Evolutionary conservation across 2,888 invertebrate species (phyloP), one percentile per base, ranked within the genome.

Genomic region (Pachycephus smyrnensis): DNA sequence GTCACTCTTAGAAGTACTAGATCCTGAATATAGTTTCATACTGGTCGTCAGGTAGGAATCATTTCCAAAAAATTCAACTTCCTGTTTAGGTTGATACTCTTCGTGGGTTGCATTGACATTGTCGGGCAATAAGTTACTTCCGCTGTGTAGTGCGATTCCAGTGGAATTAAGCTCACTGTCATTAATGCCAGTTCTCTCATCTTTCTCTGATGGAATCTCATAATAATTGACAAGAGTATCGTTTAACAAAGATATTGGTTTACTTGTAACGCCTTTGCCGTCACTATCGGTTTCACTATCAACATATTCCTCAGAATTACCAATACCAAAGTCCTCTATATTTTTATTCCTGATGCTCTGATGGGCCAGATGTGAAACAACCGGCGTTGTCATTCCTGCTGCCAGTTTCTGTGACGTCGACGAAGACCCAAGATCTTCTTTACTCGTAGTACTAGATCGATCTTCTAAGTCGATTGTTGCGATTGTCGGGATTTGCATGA

Each of bases 221-320:
- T 78, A 80, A 73, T 86, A 83, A 80, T 89, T 89, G 4, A 90
- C 89, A 75, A 85, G 80, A 3, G 89, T 90, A 78, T 90, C 90
- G 37, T 89, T 88, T 12, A 83, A 81, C 30, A 90, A 76, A n/a
- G 90, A 90, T 31, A 87, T 80, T 11, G 80, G 68, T 31, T 12
- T 37, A 32, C 69, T 69, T 31, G 69, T 33, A 69, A 55, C 71
- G 30, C 30, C 2, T 75, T 75, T 35, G 15, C n/a, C 15, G n/a
- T 71, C 40, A 15, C 12, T 40, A 23, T 33, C 55, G 23, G 55
- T 23, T 55, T 23, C 6, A 55, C 23, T 55, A 55, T 55, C 23
- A 55, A 55, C 9, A 55, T 55, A 9, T 23, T 55, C 55, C 55
- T 55, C 23, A 55, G 55, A 55, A 23, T 55, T 23, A 55, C 23